These are phyloP conservation scores for Alligator sinensis DNA, from an alignment of 2,113 vertebrate species.

Conservation along the genomic window DNA sequence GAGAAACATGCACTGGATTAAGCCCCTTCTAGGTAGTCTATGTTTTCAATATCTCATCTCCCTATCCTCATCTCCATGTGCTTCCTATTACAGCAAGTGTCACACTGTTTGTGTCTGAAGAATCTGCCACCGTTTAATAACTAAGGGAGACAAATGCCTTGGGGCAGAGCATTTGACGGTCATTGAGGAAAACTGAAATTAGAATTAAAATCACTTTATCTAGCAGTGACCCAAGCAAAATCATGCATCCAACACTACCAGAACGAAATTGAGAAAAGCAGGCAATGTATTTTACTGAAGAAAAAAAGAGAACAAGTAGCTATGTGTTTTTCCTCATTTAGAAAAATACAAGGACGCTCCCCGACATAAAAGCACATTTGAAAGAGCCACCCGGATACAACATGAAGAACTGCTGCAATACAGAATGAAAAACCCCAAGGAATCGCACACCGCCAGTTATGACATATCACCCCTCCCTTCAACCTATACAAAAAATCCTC, in stretches of 20 bases:
- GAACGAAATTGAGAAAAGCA: background rate
- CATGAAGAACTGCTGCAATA: too few species aligned
- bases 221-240: background rate
- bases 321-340: background rate
- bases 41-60: background rate
- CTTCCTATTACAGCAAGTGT: background rate
- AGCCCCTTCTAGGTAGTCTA: rapidly evolving
- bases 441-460: too few species aligned
- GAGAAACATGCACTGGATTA: background rate
- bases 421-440: too few species aligned
- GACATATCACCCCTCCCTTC: too few species aligned
- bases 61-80: too few species aligned
- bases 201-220: background rate
- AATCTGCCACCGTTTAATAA: background rate
- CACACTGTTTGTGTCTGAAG: background rate
- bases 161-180: background rate
- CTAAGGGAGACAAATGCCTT: background rate
- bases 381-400: too few species aligned
- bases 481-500: too few species aligned
- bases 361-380: too few species aligned
- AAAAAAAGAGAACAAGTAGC: background rate
- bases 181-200: background rate
- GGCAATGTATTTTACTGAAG: background rate
- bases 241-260: background rate
- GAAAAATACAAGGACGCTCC: background rate